Conservation (phyloP, 1,140 invertebrate genomes). For the Berghia stephanieae region DNA sequence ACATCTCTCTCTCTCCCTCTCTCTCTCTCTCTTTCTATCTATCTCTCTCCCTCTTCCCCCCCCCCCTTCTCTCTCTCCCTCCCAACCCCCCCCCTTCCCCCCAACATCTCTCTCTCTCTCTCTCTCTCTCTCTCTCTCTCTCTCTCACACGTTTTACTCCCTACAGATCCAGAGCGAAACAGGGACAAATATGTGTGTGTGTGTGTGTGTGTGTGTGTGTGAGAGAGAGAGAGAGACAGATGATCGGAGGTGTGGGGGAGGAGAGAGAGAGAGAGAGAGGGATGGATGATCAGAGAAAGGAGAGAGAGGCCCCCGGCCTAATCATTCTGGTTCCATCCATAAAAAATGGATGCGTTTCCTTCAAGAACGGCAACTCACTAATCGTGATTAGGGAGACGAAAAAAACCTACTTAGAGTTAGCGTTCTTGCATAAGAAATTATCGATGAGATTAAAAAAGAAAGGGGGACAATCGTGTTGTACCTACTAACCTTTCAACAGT, state of each 20-base stretch:
- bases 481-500: no score
- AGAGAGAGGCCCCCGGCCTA: background rate
- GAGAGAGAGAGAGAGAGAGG: background rate
- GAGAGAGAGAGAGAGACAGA: background rate
- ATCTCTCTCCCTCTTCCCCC: no score
- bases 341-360: background rate
- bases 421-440: no score
- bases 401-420: no score
- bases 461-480: no score
- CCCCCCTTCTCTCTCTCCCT: background rate
- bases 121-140: background rate
- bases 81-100: no score
- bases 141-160: background rate
- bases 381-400: no score
- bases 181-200: no score
- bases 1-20: background rate
- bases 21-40: no score
- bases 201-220: background rate
- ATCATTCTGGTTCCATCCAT: background rate
- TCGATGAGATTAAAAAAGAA: no score
- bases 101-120: slow-evolving; percentile 11
- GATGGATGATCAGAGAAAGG: background rate
- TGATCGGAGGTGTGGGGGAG: background rate
- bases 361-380: no score
- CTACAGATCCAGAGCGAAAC: background rate